phyloP scores from a whole-genome alignment of 2,113 vertebrate species.

The Callospermophilus lateralis region DNA sequence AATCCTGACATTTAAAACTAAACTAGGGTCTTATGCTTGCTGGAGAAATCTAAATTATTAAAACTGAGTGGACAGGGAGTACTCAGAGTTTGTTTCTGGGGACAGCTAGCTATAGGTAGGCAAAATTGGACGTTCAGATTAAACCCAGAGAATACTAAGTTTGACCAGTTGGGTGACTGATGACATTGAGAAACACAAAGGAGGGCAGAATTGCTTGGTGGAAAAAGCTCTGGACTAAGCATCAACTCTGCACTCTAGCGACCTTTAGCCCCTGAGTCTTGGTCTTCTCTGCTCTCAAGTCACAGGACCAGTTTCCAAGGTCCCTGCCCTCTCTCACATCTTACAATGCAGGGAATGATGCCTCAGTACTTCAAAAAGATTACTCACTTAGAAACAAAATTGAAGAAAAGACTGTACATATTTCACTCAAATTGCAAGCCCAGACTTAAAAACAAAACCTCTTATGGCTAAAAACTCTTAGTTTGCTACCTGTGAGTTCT shows the following conservation, averaged over 20 bases:
- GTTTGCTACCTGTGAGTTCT: neutral
- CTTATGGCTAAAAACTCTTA: neutral
- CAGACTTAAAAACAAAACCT: neutral
- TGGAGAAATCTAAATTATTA: slow-evolving; percentile 71
- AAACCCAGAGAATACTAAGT: neutral
- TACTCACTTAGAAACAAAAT: neutral
- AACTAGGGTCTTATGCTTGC: slow-evolving; percentile 44
- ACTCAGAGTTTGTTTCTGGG: slow-evolving; percentile 42
- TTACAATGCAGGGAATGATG: neutral
- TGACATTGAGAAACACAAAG: neutral
- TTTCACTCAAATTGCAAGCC: neutral
- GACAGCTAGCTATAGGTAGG: neutral
- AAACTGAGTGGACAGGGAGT: slow-evolving; percentile 53
- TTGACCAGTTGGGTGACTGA: neutral
- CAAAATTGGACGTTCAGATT: slow-evolving; percentile 34
- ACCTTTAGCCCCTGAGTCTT: neutral
- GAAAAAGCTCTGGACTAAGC: neutral
- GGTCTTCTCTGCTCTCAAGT: neutral
- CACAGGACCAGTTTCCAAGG: no score
- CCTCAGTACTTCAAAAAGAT: neutral
- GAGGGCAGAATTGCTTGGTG: neutral
- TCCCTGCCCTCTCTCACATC: neutral
- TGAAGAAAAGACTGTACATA: neutral
- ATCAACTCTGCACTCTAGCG: neutral
- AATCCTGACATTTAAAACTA: slow-evolving; percentile 79